Conservation (phyloP, 2,113 vertebrate species). For the Oreochromis spilurus region DNA sequence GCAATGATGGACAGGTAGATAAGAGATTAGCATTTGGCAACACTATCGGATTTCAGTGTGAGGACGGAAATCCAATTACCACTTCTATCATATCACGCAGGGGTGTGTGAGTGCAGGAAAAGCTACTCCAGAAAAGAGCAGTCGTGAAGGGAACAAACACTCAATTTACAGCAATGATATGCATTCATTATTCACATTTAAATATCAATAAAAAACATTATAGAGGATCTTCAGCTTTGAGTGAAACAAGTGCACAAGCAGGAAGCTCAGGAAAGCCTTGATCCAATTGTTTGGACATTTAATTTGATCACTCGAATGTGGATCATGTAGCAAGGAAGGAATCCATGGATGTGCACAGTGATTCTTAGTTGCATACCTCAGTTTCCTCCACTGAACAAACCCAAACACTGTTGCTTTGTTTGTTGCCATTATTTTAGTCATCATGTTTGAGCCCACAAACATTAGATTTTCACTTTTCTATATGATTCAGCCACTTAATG, state of each 20-base stretch:
- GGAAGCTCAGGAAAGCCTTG: not conserved
- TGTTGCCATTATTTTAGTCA: not conserved
- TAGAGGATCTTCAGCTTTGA: not conserved
- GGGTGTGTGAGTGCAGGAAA: not conserved
- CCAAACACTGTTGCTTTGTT: not conserved
- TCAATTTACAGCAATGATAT: not conserved
- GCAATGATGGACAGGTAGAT: conserved; percentile 38
- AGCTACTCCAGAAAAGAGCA: not conserved
- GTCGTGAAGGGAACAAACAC: not conserved
- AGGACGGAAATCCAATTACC: conserved; percentile 57
- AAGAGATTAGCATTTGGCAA: conserved; percentile 30
- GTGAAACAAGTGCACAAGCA: not conserved
- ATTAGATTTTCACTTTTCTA: not conserved
- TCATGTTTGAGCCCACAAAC: not conserved
- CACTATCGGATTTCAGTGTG: conserved; percentile 48
- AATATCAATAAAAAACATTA: not conserved
- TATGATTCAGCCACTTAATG: not conserved
- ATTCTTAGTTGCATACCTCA: not conserved
- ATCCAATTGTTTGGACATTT: not conserved
- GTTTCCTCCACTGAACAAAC: not conserved
- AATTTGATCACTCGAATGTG: not conserved
- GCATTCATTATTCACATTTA: not conserved
- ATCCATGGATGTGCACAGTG: not conserved
- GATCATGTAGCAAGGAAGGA: not conserved
- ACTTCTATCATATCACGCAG: conserved; percentile 18